Base-by-base conservation (phyloP, 2,797 vertebrate species). In the Telmatherina bonti region DNA sequence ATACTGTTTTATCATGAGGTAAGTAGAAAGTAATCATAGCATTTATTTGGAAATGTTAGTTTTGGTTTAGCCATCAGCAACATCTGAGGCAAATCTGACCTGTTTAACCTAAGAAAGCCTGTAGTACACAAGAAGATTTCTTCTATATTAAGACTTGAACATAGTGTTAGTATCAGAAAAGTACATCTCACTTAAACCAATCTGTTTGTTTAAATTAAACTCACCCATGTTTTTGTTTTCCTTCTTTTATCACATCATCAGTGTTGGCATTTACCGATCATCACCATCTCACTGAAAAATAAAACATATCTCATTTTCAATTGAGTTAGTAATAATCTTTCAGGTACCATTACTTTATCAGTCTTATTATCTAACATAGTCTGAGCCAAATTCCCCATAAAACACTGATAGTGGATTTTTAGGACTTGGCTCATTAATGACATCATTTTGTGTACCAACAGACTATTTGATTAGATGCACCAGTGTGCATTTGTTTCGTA, bases 211-310 rank as follows among this genome's bases (percentile, higher is more conserved):
- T 8, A 57, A 16, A 43, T 10, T 53, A 8, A 1, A 81, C 85
- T 84, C 35, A 88, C 85, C 81, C 85, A 88, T 88, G 38, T 57
- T 79, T 49, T 67, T 2, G 7, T 53, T 62, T 54, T 61, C 2
- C 58, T 11, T 20, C 22, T 52, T 67, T 35, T 6, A 0, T 62
- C 31, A 62, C 63, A 57, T 59, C 13, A 66, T 51, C 26, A 38
- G 11, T 24, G 12, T 36, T 71, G 27, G 6, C 1, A 22, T 63
- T 68, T 12, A 24, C 3, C 52, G 43, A 2, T 57, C 22, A 41
- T n/a, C 30, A 45, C 7, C 56, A 54, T 65, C n/a, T 29, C 60
- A 53, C 82, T 87, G 76, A 29, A 83, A 76, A 6, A 31, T 0
- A 64, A 47, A 53, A 51, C 0, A 4, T 22, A 15, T 20, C 7